Evolutionary conservation across 2,113 vertebrate genomes (phyloP), one percentile per base, ranked within the genome.

Genomic region (Nesogale talazaci): DNA sequence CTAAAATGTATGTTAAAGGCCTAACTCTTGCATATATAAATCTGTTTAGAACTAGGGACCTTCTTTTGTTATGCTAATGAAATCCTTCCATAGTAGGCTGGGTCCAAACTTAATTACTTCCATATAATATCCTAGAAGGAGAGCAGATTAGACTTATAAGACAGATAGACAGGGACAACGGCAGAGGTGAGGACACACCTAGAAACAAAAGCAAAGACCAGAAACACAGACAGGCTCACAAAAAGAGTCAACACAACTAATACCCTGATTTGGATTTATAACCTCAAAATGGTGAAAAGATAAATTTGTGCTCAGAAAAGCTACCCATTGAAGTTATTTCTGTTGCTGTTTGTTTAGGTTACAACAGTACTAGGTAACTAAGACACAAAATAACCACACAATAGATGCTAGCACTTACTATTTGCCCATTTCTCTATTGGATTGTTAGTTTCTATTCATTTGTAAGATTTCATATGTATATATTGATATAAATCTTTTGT

Each of bases 401-500:
- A 25, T 27, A 25, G 4, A 63, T 63, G 22, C 27, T 27, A 63
- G 61, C 22, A 9, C 22, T 63, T 27, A 63, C 23, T 25, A 1
- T 63, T 63, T 63, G 61, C 76, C 56, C 9, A 16, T 63, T 90
- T 90, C 75, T 25, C 31, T 92, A 23, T 70, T 83, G 46, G 16
- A 80, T 69, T 93, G 56, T 52, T 12, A 56, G 65, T 69, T 31
- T 69, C 29, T 69, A 69, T 29, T 65, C 25, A 65, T 69, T n/a
- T n/a, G 11, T 69, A 31, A 31, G 12, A 31, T 14, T 69, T 69
- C 38, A 82, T 83, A 87, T 3, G n/a, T n/a, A 40, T 42, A 89
- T 85, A 83, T 92, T 91, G 80, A 63, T 72, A 61, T 91, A 83
- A 78, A 78, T 80, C 23, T 57, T 87, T 84, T 72, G 34, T 92